Base-by-base conservation (phyloP, 1,140 invertebrate species). In the Nymphalis io region DNA sequence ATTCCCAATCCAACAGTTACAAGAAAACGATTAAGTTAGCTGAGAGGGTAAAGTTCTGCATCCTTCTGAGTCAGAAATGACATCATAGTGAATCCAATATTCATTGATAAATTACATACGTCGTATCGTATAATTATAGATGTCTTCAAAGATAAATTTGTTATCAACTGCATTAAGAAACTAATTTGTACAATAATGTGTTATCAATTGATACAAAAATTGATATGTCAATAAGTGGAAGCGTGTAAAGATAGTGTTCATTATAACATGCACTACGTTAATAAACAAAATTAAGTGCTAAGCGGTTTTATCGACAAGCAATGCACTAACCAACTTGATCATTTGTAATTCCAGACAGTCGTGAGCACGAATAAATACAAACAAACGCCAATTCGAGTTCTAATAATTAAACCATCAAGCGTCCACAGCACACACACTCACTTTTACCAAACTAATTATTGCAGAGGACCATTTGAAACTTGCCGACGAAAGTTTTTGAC, bases 401-500 rank as follows among this genome's bases (percentile, higher is more conserved):
- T 79, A 84, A 33, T 33, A 33, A 82, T 85, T 85, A 77, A 86
- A 85, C 78, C 79, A 84, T 85, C 80, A 83, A 84, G 73, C 81
- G 81, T 88, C 78, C 84, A 87, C 85, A 83, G 74, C 79, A 85
- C 88, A 90, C 82, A 85, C 87, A 89, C 87, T 86, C 87, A 90
- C 88, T 90, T 87, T 86, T 88, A 87, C 85, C 79, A 84, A 89
- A 88, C 83, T 87, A 87, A 85, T 87, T 82, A 83, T 79, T 80
- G 74, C 68, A 63, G 76, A 70, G 79, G 82, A 85, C 78, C 83
- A 85, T 85, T 51, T 87, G 58, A 51, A 67, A 40, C 38, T 39
- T 13, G 57, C n/a, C 51, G 57, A 81, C 80, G 79, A 83, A 79
- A 84, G 80, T 89, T 86, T 80, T 82, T 82, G 74, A 78, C 79